Conservation (phyloP, 2,888 invertebrate genomes). For the Caradrina clavipalpis region DNA sequence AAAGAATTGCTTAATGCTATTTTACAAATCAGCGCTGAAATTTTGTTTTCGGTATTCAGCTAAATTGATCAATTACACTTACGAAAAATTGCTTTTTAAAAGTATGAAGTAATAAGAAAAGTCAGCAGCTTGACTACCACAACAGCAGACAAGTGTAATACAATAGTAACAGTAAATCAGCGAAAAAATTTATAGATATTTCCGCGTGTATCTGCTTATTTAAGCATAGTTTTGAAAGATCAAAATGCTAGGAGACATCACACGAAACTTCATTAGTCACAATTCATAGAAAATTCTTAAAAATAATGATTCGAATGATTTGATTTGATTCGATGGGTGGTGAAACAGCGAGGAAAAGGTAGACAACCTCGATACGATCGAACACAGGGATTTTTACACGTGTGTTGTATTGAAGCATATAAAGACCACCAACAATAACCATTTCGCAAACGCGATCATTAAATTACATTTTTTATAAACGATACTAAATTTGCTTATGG, state of each 20-base stretch:
- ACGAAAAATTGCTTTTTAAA: background rate
- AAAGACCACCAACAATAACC: conserved; percentile 2
- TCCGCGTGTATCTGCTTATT: background rate
- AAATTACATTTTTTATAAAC: background rate
- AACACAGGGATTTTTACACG: too few species aligned
- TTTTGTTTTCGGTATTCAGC: background rate
- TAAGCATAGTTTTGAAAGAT: background rate
- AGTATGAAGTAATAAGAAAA: background rate
- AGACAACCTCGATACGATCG: background rate
- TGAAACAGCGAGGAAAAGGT: background rate
- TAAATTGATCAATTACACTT: conserved; percentile 8
- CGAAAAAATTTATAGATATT: background rate
- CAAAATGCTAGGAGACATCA: background rate
- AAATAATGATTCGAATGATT: background rate
- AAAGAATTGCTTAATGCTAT: conserved; percentile 4
- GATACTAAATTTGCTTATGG: conserved; percentile 18
- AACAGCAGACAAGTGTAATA: too few species aligned
- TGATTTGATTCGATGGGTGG: too few species aligned
- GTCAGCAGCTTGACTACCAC: background rate
- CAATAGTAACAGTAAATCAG: too few species aligned
- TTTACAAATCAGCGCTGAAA: conserved; percentile 7
- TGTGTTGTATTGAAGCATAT: background rate
- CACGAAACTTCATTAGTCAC: background rate
- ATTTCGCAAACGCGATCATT: background rate
- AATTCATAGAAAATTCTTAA: background rate